These are phyloP conservation scores for Burhinus bistriatus DNA, from an alignment of 2,113 vertebrate genomes.

Conservation along the genomic window DNA sequence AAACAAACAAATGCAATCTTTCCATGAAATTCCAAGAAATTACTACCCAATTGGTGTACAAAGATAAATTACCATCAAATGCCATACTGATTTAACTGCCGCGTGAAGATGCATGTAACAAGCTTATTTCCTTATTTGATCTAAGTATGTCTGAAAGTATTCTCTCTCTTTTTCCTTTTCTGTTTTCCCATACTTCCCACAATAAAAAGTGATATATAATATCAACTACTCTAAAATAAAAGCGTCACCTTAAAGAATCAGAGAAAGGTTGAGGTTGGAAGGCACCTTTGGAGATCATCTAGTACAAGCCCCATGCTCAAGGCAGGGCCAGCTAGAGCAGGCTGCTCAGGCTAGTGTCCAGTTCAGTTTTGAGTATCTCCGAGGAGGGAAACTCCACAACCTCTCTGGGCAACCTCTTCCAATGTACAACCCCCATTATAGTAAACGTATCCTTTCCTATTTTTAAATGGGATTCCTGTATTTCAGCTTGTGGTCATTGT, in stretches of 20 bases:
- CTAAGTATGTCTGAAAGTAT: neutral
- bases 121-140: neutral
- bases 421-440: neutral
- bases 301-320: neutral
- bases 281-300: neutral
- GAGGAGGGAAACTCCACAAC: neutral
- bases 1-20: neutral
- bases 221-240: neutral
- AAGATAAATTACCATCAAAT: neutral
- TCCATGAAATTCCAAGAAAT: neutral
- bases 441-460: neutral
- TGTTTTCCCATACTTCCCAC: neutral
- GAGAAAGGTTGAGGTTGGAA: neutral
- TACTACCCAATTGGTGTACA: neutral
- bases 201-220: neutral
- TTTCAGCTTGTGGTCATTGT: neutral
- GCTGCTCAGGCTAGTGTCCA: neutral
- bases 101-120: neutral
- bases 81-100: neutral
- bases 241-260: neutral
- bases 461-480: neutral
- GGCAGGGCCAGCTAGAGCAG: neutral
- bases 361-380: neutral
- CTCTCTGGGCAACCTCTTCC: neutral
- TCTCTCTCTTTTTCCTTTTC: neutral